Evolutionary conservation across 2,113 vertebrate species (phyloP).

Genomic region (Turdus rufiventris): DNA sequence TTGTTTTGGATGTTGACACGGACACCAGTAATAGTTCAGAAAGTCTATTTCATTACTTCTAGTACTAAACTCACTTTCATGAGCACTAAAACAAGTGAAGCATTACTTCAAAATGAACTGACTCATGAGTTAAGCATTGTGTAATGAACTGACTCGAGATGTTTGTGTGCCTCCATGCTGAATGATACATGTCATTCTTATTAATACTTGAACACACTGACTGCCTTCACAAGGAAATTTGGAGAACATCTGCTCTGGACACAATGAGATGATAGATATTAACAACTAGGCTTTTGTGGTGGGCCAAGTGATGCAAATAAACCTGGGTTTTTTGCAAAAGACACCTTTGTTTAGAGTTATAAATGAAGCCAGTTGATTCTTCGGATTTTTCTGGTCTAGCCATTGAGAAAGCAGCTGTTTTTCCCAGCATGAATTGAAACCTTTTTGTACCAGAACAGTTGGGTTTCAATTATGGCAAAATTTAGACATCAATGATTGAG

Average conservation of each 20-base stretch:
- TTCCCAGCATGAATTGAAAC: conserved; percentile 43
- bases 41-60: neutral
- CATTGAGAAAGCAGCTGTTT: conserved; percentile 19
- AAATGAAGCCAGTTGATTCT: conserved; percentile 32
- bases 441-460: conserved; percentile 27
- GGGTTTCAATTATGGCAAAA: conserved; percentile 26
- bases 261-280: neutral
- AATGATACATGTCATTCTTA: neutral
- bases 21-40: neutral
- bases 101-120: conserved; percentile 17
- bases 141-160: neutral
- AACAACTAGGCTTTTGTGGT: conserved; percentile 42
- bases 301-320: neutral
- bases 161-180: neutral
- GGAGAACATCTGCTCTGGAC: neutral
- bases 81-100: conserved; percentile 14
- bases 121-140: neutral
- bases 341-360: conserved; percentile 39
- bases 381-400: neutral
- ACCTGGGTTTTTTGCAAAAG: conserved; percentile 7
- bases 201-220: neutral
- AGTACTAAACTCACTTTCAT: neutral
- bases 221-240: neutral
- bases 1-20: neutral
- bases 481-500: neutral